These are phyloP conservation scores for Eucidaris tribuloides DNA, from an alignment of 35 echinoderm and acorn worm genomes.

Conservation along the genomic window DNA sequence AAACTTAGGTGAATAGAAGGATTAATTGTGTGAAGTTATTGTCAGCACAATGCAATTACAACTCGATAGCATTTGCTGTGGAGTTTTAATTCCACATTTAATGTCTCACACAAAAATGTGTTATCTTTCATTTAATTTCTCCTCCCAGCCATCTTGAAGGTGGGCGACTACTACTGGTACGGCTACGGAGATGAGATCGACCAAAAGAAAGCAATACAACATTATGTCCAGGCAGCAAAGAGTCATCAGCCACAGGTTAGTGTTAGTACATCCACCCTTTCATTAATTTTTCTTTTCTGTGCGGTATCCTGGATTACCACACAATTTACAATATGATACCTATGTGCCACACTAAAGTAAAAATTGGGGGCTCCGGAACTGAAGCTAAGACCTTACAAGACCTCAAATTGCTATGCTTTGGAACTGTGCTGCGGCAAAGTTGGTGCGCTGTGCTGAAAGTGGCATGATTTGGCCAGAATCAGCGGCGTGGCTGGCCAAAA, in stretches of 20 bases:
- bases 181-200: conserved; percentile 52
- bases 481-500: no score
- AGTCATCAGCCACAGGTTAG: conserved; percentile 71
- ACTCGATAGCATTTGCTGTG: no score
- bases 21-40: not conserved
- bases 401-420: no score
- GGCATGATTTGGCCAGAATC: no score
- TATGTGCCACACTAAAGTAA: no score
- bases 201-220: conserved; percentile 50
- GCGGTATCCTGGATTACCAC: not conserved
- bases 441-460: no score
- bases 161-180: conserved; percentile 95
- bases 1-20: not conserved
- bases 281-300: no score
- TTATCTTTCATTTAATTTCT: not conserved
- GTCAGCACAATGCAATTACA: not conserved
- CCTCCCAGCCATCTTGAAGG: conserved; percentile 68
- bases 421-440: no score
- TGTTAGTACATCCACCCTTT: not conserved
- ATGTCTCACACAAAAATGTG: not conserved
- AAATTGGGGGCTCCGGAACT: no score
- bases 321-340: not conserved
- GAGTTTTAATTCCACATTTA: no score
- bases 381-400: no score
- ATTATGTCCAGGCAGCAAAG: conserved; percentile 69